Evolutionary conservation across 2,113 vertebrate genomes (phyloP), one percentile per base, ranked within the genome.

Genomic region (Mola mola): DNA sequence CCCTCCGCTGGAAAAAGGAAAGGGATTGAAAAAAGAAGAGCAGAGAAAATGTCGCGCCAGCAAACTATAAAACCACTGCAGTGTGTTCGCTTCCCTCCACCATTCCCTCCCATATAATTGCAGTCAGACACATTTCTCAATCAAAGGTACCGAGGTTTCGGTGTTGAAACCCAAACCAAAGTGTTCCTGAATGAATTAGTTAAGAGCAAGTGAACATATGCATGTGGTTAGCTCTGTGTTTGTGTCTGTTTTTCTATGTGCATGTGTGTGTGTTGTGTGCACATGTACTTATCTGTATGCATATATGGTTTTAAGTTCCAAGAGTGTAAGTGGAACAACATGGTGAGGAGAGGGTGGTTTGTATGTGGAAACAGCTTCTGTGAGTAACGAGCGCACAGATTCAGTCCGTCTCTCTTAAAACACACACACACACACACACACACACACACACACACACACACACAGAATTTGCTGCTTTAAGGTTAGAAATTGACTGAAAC

Each of bases 141-240:
- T 92, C 89, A 91, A 90, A 88, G 79, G 73, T 83, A 81, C 68
- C 21, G 81, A 83, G 81, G 82, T 85, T 89, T 88, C 78, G 87
- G 84, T 87, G 84, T 90, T 83, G 81, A 89, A 90, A 87, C 81
- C 86, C 85, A 89, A 91, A 90, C 90, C 90, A 89, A 88, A 89
- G 86, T 90, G 89, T 92, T 91, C 92, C 91, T 93, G 89, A 89
- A 92, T 89, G 86, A 90, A 92, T 93, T 92, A 92, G 89, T 90
- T 87, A 90, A 87, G 86, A 91, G 85, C 66, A 78, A 86, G 84
- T 52, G 85, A 88, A 93, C 92, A 93, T 92, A 83, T 92, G 92
- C 83, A 89, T 90, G 90, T 90, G 92, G 88, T 92, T 93, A 87
- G 82, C 66, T 51, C 40, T 42, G 25, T 42, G 26, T 72, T 59